Conservation (phyloP, 2,888 invertebrate species). For the Troides helena region DNA sequence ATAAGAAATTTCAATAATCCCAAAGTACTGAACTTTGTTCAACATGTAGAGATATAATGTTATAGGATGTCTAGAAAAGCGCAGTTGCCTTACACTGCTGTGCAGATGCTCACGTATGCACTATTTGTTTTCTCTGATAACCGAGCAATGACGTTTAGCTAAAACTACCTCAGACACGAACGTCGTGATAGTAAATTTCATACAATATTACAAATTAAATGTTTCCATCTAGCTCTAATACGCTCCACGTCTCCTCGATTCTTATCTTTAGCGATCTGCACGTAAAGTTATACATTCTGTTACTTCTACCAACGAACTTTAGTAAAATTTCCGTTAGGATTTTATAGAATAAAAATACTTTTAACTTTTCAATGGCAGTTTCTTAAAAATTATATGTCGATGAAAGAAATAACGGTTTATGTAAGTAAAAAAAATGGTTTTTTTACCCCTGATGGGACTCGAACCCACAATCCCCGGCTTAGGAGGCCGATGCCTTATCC, state of each 20-base stretch:
- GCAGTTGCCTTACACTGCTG: slow-evolving; percentile 6
- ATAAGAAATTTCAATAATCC: too few species aligned
- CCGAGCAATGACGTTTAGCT: slow-evolving; percentile 16
- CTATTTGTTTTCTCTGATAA: slow-evolving; percentile 18
- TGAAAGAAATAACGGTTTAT: background rate
- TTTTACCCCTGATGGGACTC: slow-evolving; percentile 87
- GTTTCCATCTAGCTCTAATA: slow-evolving; percentile 12
- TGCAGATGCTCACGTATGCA: slow-evolving; percentile 8
- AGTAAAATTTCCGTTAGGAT: background rate
- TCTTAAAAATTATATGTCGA: background rate
- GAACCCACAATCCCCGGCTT: slow-evolving; percentile 89
- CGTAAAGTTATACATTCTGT: slow-evolving; percentile 16
- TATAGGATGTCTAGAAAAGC: background rate
- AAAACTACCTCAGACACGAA: slow-evolving; percentile 33
- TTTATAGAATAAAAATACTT: slow-evolving; percentile 2
- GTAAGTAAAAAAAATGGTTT: background rate
- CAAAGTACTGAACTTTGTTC: too few species aligned
- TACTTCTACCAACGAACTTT: slow-evolving; percentile 6
- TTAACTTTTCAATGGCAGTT: background rate
- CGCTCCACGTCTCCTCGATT: slow-evolving; percentile 18
- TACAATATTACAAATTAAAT: slow-evolving; percentile 42
- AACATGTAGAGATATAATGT: background rate
- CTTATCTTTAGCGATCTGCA: slow-evolving; percentile 11
- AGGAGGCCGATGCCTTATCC: slow-evolving; percentile 89
- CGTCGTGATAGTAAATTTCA: slow-evolving; percentile 43